Percentiles rank a stretch among this genome's conserved stretches.
Evolutionary conservation across 1,140 invertebrate genomes (phyloP).

Genomic region (Metopolophium dirhodum): DNA sequence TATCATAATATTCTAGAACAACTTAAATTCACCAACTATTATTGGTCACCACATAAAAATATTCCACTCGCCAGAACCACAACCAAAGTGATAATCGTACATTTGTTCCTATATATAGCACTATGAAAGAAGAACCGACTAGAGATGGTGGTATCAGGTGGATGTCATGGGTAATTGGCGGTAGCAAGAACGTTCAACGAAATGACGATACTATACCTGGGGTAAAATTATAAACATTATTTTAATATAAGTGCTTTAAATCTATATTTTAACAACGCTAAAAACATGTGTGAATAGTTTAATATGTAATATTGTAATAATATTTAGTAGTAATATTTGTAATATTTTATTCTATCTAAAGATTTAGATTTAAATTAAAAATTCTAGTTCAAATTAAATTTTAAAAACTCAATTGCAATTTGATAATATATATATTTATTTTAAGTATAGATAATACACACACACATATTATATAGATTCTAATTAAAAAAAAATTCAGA

Average conservation of each 20-base stretch:
- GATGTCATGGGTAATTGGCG: constrained; percentile 49
- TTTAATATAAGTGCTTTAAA: neutral
- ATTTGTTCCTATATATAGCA: neutral
- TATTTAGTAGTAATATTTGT: too few species aligned
- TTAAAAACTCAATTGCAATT: neutral
- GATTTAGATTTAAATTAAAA: neutral
- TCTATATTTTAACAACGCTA: neutral
- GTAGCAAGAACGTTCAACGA: constrained; percentile 36
- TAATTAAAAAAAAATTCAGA: too few species aligned
- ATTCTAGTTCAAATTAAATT: neutral
- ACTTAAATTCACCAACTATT: neutral
- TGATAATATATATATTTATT: too few species aligned
- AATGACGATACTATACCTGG: constrained; percentile 27
- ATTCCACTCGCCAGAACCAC: neutral
- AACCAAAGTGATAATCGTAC: neutral
- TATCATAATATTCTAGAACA: neutral
- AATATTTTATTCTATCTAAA: neutral
- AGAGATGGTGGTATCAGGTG: constrained; percentile 44
- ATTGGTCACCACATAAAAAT: neutral
- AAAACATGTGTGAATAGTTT: neutral
- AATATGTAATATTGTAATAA: too few species aligned
- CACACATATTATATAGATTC: too few species aligned
- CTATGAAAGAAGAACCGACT: constrained; percentile 46
- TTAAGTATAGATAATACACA: too few species aligned
- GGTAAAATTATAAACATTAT: constrained; percentile 10